Evolutionary conservation across 2,888 invertebrate species (phyloP).

Genomic region (Fragum sueziense): DNA sequence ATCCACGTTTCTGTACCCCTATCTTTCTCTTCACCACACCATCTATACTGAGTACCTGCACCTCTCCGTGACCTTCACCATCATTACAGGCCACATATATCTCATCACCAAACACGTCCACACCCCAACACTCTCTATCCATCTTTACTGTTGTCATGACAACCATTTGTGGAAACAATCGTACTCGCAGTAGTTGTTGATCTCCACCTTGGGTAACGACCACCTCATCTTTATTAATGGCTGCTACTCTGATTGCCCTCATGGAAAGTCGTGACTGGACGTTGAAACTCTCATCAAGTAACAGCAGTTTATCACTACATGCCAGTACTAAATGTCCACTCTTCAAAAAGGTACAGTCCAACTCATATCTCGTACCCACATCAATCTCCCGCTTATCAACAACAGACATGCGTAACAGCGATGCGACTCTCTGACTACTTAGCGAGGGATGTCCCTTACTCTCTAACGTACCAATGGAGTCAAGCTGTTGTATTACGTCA

Average conservation of each 20-base stretch:
- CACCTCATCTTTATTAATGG: not conserved
- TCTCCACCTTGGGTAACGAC: not conserved
- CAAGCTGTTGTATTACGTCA: not conserved
- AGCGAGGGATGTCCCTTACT: not conserved
- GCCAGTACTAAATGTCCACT: not conserved
- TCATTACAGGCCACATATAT: not conserved
- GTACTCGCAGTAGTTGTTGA: not conserved
- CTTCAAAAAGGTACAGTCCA: not conserved
- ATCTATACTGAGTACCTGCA: slow-evolving; percentile 3
- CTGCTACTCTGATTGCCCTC: not conserved
- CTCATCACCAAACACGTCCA: slow-evolving; percentile 9
- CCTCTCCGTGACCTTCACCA: not conserved
- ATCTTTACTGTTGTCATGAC: not conserved
- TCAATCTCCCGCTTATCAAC: not conserved
- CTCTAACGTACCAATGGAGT: not conserved
- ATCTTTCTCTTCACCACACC: not conserved
- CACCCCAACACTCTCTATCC: not conserved
- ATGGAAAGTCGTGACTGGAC: not conserved
- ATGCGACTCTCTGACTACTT: not conserved
- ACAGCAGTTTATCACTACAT: not conserved
- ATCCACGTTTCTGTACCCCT: not conserved
- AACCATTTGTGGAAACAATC: not conserved
- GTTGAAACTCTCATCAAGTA: not conserved
- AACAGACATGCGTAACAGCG: not conserved
- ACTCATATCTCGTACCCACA: not conserved